Percentiles rank a stretch among this genome's conserved stretches.
phyloP scores from a whole-genome alignment of 2,113 vertebrate genomes.

The Tragelaphus imberbis region DNA sequence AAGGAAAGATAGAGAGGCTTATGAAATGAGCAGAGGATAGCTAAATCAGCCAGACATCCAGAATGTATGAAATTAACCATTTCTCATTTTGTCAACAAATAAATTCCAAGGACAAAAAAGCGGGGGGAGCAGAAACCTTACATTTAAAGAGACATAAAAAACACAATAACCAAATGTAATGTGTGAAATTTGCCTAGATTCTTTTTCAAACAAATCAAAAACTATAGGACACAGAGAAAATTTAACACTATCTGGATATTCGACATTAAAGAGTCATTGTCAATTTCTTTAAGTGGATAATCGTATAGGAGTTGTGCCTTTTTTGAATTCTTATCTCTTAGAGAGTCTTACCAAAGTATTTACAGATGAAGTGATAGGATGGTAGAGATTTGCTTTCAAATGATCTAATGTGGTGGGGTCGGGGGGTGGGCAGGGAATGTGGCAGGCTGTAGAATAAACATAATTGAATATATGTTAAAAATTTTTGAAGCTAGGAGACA shows the following conservation, averaged over 20 bases:
- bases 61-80: neutral
- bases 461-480: neutral
- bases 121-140: neutral
- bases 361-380: neutral
- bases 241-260: neutral
- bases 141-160: neutral
- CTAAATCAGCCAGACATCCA: neutral
- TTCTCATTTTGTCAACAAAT: conserved; percentile 12
- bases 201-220: conserved; percentile 1
- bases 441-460: neutral
- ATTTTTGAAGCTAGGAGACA: neutral
- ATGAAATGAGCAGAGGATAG: neutral
- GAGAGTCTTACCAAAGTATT: neutral
- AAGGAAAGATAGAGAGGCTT: neutral
- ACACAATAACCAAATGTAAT: neutral
- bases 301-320: neutral
- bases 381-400: neutral
- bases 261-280: neutral
- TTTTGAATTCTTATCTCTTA: neutral
- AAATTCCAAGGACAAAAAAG: neutral
- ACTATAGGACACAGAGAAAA: neutral
- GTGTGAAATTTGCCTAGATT: neutral
- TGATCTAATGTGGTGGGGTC: neutral
- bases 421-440: neutral
- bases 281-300: neutral